Evolutionary conservation across 92 coral and sea anemone species (phyloP).

Genomic region (Nematostella vectensis): DNA sequence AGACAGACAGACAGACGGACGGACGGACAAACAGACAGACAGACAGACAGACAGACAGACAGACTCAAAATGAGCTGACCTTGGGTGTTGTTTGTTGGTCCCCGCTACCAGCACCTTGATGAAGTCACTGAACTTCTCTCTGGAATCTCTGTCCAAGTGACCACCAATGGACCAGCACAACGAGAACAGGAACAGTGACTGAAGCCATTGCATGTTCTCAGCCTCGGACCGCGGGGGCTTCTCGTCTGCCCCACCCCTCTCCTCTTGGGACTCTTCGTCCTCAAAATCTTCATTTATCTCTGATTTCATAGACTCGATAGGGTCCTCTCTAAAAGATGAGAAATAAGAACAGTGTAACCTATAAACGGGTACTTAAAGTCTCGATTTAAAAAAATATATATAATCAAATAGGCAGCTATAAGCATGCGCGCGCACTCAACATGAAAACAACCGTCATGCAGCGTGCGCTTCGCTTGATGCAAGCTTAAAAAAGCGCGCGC

Average conservation of each 20-base stretch:
- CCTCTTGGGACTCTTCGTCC: constrained; percentile 51
- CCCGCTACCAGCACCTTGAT: constrained; percentile 80
- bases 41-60: too few species aligned
- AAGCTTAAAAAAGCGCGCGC: too few species aligned
- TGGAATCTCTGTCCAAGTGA: constrained; percentile 77
- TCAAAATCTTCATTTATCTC: constrained; percentile 45
- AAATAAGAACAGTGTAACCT: too few species aligned
- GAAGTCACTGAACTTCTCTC: constrained; percentile 90
- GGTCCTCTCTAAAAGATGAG: constrained; percentile 33
- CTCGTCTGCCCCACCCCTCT: constrained; percentile 39
- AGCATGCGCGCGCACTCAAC: too few species aligned
- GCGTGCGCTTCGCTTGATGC: too few species aligned
- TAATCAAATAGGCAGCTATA: too few species aligned
- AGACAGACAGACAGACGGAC: too few species aligned
- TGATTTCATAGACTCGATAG: constrained; percentile 38
- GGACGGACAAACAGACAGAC: too few species aligned
- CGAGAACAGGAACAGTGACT: constrained; percentile 86
- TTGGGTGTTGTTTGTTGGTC: constrained; percentile 87
- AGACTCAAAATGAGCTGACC: constrained; percentile 20
- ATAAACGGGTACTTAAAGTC: not conserved
- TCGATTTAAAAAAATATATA: not conserved
- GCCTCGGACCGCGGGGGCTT: constrained; percentile 80
- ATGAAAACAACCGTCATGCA: too few species aligned
- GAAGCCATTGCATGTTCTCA: constrained; percentile 88
- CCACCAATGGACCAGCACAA: constrained; percentile 96